A percentile compares a stretch with the other conserved stretches of the same genome.
phyloP scores from a whole-genome alignment of 2,888 invertebrate species.

The Alloscopus bannaensis region DNA sequence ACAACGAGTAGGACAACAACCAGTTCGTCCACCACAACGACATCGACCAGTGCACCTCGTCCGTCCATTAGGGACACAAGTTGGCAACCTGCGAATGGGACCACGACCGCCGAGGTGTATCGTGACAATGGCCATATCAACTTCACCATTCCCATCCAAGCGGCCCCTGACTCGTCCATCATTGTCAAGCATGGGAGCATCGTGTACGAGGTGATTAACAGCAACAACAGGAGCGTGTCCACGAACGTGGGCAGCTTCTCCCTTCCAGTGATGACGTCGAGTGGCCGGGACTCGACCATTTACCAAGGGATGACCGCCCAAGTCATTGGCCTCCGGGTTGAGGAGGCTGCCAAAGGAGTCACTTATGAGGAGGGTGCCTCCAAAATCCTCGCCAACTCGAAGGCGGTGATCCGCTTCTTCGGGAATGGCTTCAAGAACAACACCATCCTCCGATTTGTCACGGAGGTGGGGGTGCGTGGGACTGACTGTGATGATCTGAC shows the following conservation, averaged over 20 bases:
- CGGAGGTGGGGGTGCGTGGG: slow-evolving; percentile 66
- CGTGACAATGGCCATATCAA: slow-evolving; percentile 38
- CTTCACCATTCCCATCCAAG: slow-evolving; percentile 45
- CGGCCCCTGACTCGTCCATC: slow-evolving; percentile 19
- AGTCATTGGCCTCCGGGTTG: slow-evolving; percentile 69
- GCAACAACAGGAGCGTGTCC: slow-evolving; percentile 38
- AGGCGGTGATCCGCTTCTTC: slow-evolving; percentile 83
- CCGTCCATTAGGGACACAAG: too few relatives aligned
- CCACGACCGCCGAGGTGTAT: neutral
- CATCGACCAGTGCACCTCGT: neutral
- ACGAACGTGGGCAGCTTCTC: slow-evolving; percentile 18
- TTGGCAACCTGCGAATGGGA: slow-evolving; percentile 7
- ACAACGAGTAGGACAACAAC: slow-evolving; percentile 1
- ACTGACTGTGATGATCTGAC: slow-evolving; percentile 71
- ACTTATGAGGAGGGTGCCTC: slow-evolving; percentile 80
- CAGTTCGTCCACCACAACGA: neutral
- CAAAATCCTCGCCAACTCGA: slow-evolving; percentile 80
- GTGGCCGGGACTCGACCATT: too few relatives aligned
- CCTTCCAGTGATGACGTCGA: too few relatives aligned
- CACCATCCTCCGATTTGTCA: slow-evolving; percentile 76
- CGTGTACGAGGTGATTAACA: slow-evolving; percentile 45
- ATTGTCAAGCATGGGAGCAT: slow-evolving; percentile 53
- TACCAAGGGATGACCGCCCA: slow-evolving; percentile 57
- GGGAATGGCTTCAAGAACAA: slow-evolving; percentile 82
- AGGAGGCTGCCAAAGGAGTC: slow-evolving; percentile 70